phyloP scores from a whole-genome alignment of 2,888 invertebrate species.

The Odontocolon sp. region DNA sequence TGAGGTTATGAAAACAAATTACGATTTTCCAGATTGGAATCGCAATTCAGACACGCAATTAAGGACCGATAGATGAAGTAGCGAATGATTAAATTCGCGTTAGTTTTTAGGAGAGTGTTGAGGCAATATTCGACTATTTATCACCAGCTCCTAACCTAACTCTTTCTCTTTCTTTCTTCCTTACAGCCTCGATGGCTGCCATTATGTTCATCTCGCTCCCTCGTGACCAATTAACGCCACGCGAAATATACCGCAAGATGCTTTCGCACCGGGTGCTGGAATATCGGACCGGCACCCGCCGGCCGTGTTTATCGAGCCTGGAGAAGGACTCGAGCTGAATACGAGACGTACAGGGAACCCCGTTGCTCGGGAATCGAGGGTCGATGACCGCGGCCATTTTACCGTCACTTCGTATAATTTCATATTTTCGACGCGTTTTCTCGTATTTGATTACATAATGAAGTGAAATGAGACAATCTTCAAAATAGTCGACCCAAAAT shows the following conservation, averaged over 20 bases:
- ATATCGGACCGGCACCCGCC: slow-evolving; percentile 26
- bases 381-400: slow-evolving; percentile 46
- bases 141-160: slow-evolving; percentile 8
- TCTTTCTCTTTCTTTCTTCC: no score
- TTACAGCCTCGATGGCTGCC: no score
- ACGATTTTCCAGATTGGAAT: no score
- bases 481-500: no score
- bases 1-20: no score
- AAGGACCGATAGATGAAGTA: background rate
- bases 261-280: slow-evolving; percentile 43
- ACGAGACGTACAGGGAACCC: slow-evolving; percentile 40
- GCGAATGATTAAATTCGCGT: slow-evolving; percentile 14
- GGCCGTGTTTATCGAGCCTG: slow-evolving; percentile 24
- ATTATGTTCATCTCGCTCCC: background rate
- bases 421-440: slow-evolving; percentile 16
- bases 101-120: slow-evolving; percentile 5
- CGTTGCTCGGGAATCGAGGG: slow-evolving; percentile 57
- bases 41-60: slow-evolving; percentile 16
- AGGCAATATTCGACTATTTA: slow-evolving; percentile 18
- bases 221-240: slow-evolving; percentile 62
- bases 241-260: slow-evolving; percentile 64
- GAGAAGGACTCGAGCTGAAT: slow-evolving; percentile 18
- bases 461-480: no score
- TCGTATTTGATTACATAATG: no score
- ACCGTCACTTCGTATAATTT: slow-evolving; percentile 29